Base-by-base conservation (phyloP, 2,113 vertebrate genomes). In the Platichthys stellatus region DNA sequence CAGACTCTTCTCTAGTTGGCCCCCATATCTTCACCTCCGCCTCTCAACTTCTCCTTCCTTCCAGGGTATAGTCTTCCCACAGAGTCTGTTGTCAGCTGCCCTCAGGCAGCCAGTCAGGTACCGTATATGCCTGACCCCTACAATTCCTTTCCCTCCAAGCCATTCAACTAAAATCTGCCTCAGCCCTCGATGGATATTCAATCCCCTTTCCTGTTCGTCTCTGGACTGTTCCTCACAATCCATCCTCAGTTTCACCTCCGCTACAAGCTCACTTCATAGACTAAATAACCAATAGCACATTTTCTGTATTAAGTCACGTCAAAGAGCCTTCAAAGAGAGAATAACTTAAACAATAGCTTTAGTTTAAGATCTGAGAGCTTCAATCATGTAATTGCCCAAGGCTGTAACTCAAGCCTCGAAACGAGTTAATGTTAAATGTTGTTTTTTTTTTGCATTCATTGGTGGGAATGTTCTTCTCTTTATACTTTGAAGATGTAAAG, bases 1-100 rank as follows among this genome's bases (percentile, higher is more conserved):
- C 92, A 92, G 86, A 54, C 82, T 83, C 85, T 90, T 89, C 81
- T 88, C 84, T 80, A 64, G 83, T 87, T 86, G 86, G 89, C 76
- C 86, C 53, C 76, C 69, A 63, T 72, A 82, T 86, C 88, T 81
- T 82, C 88, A 83, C 80, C 87, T 68, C 78, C 61, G 62, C 83
- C 87, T 89, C 87, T 69, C 81, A 81, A 81, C 81, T 82, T 81
- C 84, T 86, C 64, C 79, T 74, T 76, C 72, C 70, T 89, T 70
- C 80, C 81, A 79, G 76, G 76, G 86, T 76, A 15, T 58, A 76
- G 76, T 86, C 81, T 69, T 86, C 85, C 85, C 85, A 84, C 78
- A 76, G 83, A 90, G 83, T 53, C 18, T 2, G 72, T 80, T 86
- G 84, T 82, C 86, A 86, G 84, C 64, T 68, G 54, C 87, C 78